Conservation (phyloP, 1,140 invertebrate species). For the Anoplophora glabripennis region DNA sequence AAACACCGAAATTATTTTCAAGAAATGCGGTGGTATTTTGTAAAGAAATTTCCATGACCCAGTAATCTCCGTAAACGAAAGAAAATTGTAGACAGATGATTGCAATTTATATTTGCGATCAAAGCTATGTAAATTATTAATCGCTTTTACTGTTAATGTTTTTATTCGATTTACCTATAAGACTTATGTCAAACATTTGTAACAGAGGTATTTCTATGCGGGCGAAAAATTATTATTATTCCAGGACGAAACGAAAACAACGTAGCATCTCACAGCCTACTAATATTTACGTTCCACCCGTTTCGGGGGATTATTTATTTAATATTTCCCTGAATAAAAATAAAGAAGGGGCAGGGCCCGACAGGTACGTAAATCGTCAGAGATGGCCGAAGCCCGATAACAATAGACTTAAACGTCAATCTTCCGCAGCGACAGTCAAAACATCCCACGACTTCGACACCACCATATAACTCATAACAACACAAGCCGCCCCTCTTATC, state of each 20-base stretch:
- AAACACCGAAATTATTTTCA: not conserved
- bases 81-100: no score
- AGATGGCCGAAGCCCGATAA: constrained; percentile 3
- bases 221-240: no score
- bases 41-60: not conserved
- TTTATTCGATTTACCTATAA: no score
- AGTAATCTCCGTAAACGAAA: no score
- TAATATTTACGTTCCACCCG: not conserved
- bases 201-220: no score
- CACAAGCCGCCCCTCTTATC: not conserved
- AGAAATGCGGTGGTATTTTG: not conserved
- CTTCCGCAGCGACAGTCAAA: constrained; percentile 7
- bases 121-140: no score
- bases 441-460: constrained; percentile 3
- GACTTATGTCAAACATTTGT: no score
- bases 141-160: no score
- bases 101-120: no score
- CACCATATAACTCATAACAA: not conserved
- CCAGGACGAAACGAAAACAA: no score
- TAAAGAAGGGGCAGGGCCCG: not conserved
- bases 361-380: constrained; percentile 1
- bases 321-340: not conserved
- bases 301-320: not conserved
- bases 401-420: constrained; percentile 4
- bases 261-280: no score